phyloP scores from a whole-genome alignment of 2,888 invertebrate species.

The Hyppa rectilinea region DNA sequence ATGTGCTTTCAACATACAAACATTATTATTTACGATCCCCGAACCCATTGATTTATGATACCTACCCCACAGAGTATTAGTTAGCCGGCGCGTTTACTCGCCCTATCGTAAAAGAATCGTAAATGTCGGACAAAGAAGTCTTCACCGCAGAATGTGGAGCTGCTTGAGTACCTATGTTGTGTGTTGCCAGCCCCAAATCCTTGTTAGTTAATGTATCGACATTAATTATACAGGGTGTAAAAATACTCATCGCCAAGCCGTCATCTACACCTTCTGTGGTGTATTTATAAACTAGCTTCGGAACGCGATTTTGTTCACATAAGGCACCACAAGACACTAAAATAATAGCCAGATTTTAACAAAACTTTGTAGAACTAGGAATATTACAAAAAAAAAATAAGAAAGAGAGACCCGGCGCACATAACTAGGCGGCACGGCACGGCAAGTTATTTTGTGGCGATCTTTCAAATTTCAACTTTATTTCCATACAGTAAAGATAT shows the following conservation, averaged over 20 bases:
- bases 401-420: no score
- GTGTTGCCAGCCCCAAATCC: constrained; percentile 36
- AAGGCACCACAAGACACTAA: no score
- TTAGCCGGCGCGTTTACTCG: constrained; percentile 42
- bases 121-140: constrained; percentile 47
- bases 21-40: constrained; percentile 53
- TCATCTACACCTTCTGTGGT: neutral
- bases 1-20: constrained; percentile 52
- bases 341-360: no score
- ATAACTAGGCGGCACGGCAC: no score
- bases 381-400: no score
- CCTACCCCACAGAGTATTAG: constrained; percentile 23
- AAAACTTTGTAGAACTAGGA: no score
- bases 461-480: no score
- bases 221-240: neutral
- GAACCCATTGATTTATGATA: constrained; percentile 53
- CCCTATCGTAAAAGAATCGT: constrained; percentile 55
- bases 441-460: no score
- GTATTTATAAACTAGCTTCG: no score
- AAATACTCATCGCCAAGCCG: neutral
- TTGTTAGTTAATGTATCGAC: constrained; percentile 15
- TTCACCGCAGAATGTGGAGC: constrained; percentile 19
- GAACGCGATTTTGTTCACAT: no score
- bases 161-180: constrained; percentile 1
- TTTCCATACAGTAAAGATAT: no score